phyloP scores from a whole-genome alignment of 2,797 vertebrate genomes.

The Paramormyrops hopkinsi region DNA sequence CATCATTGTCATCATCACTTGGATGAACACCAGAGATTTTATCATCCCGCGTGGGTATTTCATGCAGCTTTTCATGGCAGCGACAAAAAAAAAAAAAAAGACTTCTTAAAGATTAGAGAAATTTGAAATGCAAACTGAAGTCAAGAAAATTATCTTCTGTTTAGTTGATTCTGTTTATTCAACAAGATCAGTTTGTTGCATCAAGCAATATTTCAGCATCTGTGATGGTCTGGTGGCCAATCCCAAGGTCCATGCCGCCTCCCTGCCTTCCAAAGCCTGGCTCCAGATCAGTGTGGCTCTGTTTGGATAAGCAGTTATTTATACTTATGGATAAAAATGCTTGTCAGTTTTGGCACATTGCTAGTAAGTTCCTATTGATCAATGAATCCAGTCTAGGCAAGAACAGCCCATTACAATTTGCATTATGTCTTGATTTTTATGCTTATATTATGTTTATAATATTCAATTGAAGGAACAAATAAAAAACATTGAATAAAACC shows the following conservation, averaged over 20 bases:
- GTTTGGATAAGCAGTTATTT: slow-evolving; percentile 1
- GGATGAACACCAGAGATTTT: background rate
- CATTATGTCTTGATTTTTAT: background rate
- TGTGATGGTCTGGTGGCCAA: background rate
- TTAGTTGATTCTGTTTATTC: background rate
- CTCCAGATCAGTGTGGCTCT: background rate
- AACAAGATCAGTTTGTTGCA: background rate
- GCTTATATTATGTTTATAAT: background rate
- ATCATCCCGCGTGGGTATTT: background rate
- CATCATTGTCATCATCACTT: slow-evolving; percentile 4
- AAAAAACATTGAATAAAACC: background rate
- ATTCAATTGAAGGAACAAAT: background rate
- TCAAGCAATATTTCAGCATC: background rate
- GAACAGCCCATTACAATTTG: background rate
- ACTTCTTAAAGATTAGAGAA: background rate
- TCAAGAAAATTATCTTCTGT: background rate
- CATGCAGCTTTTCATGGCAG: background rate
- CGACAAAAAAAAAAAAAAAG: background rate
- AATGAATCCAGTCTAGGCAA: background rate
- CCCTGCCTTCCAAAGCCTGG: background rate
- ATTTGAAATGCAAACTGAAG: background rate
- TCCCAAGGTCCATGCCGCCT: background rate
- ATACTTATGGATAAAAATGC: slow-evolving; percentile 1
- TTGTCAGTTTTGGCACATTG: background rate
- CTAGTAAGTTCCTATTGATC: background rate